Evolutionary conservation across 2,888 invertebrate genomes (phyloP), one percentile per base, ranked within the genome.

Genomic region (Vanessa cardui): DNA sequence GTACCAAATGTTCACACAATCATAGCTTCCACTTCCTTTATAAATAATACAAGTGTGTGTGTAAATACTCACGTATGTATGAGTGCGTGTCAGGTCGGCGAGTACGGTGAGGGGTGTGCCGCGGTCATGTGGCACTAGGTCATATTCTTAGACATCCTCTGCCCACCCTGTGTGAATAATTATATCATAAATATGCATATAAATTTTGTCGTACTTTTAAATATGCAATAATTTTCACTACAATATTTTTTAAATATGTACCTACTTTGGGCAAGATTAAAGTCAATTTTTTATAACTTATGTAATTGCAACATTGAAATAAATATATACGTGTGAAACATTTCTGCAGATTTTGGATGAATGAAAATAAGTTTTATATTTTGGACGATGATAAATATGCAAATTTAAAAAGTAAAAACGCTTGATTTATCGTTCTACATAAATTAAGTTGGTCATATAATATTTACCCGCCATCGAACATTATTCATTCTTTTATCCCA

Each of bases 51-150:
- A 1, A 33, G 21, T n/a, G 16, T 58, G 52, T 59, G 33, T 62
- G 46, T 46, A 21, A 52, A 16, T 80, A 85, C 86, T 86, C 76
- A 88, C 90, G 78, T 83, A 79, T 80, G 72, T 78, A 73, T 76
- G 80, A 80, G 77, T 82, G 82, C 81, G 88, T 83, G 87, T 88
- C 85, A 86, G 87, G 88, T 84, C 80, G 87, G 86, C 83, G 81
- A 83, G 82, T 78, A 81, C 79, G 75, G 85, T 80, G 85, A 81
- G 78, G 83, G 83, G 84, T 79, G 87, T 84, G 86, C 83, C 85
- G 86, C 82, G 83, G 81, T 84, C 90, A 90, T 90, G 86, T 84
- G 87, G 87, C 87, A 85, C 86, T 92, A 92, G 86, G 90, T 91
- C 92, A 92, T 92, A 84, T 83, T 90, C 88, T 67, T 69, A 64